Conservation (phyloP, 2,888 invertebrate species). For the Ellobium chinense region DNA sequence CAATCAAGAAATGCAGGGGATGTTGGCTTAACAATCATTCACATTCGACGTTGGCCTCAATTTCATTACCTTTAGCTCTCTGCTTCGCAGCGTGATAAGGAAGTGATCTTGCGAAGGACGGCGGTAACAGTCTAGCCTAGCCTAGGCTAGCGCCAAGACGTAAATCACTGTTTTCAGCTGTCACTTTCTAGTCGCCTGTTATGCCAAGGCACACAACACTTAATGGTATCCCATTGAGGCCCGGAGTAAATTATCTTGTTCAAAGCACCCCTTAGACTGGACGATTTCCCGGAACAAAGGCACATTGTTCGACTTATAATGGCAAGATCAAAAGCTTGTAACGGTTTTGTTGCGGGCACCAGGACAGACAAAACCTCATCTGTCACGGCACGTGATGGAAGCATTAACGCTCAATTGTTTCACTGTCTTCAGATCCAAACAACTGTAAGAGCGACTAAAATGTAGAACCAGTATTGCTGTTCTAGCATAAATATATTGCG, state of each 20-base stretch:
- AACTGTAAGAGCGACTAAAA: too few species aligned
- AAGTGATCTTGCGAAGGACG: background rate
- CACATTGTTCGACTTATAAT: background rate
- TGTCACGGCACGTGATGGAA: background rate
- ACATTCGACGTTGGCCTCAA: too few species aligned
- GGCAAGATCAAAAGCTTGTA: background rate
- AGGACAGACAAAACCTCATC: background rate
- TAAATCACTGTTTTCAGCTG: slow-evolving; percentile 14
- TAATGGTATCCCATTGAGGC: background rate
- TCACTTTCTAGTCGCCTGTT: background rate
- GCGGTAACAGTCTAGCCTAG: background rate
- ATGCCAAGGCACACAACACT: background rate
- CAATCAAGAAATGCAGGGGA: too few species aligned
- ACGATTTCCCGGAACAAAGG: background rate
- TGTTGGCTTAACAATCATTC: too few species aligned
- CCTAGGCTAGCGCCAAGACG: background rate
- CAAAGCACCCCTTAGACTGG: background rate
- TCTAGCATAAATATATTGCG: too few species aligned
- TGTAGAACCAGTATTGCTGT: too few species aligned
- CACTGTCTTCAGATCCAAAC: too few species aligned
- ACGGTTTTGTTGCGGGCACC: background rate
- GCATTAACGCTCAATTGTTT: background rate
- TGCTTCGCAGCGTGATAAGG: too few species aligned
- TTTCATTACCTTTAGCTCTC: too few species aligned
- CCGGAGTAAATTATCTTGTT: slow-evolving; percentile 16